Conservation (phyloP, 2,888 invertebrate genomes). For the Morinoia aosen region DNA sequence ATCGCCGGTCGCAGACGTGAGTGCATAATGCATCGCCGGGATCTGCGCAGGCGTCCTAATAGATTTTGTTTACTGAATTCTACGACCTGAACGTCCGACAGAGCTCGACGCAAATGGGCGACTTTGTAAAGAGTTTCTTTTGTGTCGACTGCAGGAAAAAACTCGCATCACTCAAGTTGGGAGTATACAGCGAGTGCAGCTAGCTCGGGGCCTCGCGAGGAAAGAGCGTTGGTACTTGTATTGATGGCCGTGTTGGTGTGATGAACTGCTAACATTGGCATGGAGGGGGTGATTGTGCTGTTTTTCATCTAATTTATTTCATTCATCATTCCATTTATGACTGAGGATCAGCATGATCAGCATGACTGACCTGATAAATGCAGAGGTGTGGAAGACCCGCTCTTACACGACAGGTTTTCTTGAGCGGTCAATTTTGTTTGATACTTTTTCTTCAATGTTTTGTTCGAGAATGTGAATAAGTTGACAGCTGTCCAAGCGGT, state of each 20-base stretch:
- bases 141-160: background rate
- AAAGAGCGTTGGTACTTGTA: background rate
- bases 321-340: too few species aligned
- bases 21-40: constrained; percentile 32
- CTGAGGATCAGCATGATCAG: too few species aligned
- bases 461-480: too few species aligned
- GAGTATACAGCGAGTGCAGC: background rate
- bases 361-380: too few species aligned
- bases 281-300: too few species aligned
- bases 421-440: too few species aligned
- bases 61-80: constrained; percentile 28
- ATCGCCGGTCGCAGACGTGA: background rate
- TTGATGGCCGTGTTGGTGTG: background rate
- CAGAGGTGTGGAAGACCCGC: too few species aligned
- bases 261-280: background rate
- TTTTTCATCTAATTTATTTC: too few species aligned
- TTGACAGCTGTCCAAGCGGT: too few species aligned
- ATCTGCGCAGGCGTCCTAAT: background rate
- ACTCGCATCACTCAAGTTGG: background rate
- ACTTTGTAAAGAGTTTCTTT: background rate
- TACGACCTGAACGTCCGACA: background rate
- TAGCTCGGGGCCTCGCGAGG: background rate
- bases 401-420: too few species aligned
- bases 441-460: too few species aligned
- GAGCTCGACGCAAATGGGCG: background rate